phyloP scores from a whole-genome alignment of 2,888 invertebrate species.

The Epiperipatus broadwayi region DNA sequence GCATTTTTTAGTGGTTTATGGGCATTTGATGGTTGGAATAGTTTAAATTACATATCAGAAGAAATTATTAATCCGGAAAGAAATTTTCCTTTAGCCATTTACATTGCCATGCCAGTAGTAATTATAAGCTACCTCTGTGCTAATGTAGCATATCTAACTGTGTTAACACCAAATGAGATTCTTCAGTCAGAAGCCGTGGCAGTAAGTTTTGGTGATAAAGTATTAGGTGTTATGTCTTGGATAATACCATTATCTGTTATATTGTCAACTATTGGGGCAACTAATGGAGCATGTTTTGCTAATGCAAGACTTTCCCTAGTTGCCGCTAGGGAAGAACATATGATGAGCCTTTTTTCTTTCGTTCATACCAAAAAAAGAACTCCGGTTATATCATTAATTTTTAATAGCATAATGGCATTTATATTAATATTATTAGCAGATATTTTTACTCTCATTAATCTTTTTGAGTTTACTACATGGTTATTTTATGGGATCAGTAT shows the following conservation, averaged over 20 bases:
- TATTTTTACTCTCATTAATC: slow-evolving; percentile 82
- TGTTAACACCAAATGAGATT: slow-evolving; percentile 83
- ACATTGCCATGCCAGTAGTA: slow-evolving; percentile 81
- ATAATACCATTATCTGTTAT: slow-evolving; percentile 81
- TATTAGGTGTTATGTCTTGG: slow-evolving; percentile 66
- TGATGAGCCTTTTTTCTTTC: slow-evolving; percentile 71
- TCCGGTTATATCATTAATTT: slow-evolving; percentile 78
- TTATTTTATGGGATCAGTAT: slow-evolving; percentile 90
- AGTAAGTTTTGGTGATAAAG: too few relatives aligned
- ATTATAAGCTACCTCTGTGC: slow-evolving; percentile 81
- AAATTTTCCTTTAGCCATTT: too few relatives aligned
- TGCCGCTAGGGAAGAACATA: slow-evolving; percentile 76
- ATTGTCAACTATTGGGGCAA: slow-evolving; percentile 77
- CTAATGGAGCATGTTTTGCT: slow-evolving; percentile 69
- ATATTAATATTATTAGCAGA: slow-evolving; percentile 84
- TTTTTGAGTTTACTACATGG: slow-evolving; percentile 96
- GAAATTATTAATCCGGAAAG: slow-evolving; percentile 94
- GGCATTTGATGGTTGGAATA: slow-evolving; percentile 95
- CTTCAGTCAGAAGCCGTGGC: slow-evolving; percentile 80
- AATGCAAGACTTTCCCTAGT: slow-evolving; percentile 57
- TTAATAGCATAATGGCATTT: slow-evolving; percentile 67
- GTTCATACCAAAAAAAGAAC: slow-evolving; percentile 75
- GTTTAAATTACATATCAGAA: slow-evolving; percentile 96
- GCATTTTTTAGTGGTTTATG: slow-evolving; percentile 86
- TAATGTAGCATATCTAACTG: slow-evolving; percentile 81